phyloP scores from a whole-genome alignment of 2,888 invertebrate genomes.

The Daptonema setosum region DNA sequence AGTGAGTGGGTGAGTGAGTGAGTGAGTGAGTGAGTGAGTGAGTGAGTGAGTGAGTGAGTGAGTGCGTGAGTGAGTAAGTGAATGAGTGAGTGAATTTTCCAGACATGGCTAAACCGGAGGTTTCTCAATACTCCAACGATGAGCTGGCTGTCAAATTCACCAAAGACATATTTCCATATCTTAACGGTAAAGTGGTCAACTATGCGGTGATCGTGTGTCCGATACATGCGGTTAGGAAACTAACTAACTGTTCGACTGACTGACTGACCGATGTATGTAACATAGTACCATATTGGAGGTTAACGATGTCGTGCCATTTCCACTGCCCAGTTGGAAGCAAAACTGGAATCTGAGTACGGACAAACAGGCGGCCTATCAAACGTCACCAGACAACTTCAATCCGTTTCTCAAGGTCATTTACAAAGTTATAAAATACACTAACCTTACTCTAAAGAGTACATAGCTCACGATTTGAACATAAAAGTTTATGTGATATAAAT shows the following conservation, averaged over 20 bases:
- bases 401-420: too few relatives aligned
- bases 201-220: background rate
- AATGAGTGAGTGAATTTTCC: too few relatives aligned
- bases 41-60: too few relatives aligned
- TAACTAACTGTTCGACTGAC: background rate
- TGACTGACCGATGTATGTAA: background rate
- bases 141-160: background rate
- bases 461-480: too few relatives aligned
- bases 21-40: too few relatives aligned
- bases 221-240: background rate
- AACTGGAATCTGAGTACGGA: background rate
- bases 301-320: background rate
- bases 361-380: background rate
- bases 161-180: background rate
- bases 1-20: too few relatives aligned
- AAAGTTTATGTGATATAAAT: too few relatives aligned
- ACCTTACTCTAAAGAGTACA: too few relatives aligned
- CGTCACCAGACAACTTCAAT: background rate
- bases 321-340: background rate
- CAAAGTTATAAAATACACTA: background rate
- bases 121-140: background rate
- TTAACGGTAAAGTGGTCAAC: background rate
- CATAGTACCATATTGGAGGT: background rate
- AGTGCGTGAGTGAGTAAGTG: too few relatives aligned
- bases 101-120: background rate